Evolutionary conservation across 2,797 vertebrate genomes (phyloP).

Genomic region (Macropus fuliginosus): DNA sequence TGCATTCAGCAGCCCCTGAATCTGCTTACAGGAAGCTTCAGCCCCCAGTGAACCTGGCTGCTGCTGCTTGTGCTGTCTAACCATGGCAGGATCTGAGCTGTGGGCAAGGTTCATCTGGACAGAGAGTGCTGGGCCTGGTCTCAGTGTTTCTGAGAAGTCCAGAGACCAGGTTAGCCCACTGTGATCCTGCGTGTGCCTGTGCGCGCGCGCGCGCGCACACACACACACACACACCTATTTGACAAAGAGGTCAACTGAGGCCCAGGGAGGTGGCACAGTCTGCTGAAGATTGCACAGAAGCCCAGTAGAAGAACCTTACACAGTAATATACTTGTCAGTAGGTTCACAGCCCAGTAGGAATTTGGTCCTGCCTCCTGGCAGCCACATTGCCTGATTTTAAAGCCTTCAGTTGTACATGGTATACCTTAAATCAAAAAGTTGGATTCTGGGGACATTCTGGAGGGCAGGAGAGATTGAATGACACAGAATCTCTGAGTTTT

Average conservation of each 20-base stretch:
- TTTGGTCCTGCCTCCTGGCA: neutral
- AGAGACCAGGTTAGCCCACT: neutral
- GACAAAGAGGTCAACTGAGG: neutral
- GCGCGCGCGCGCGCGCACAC: too few species aligned
- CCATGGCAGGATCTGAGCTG: neutral
- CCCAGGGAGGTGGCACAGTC: neutral
- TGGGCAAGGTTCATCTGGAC: neutral
- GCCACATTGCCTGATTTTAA: constrained; percentile 35
- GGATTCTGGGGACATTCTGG: constrained; percentile 37
- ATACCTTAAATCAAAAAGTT: constrained; percentile 23
- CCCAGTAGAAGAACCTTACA: neutral
- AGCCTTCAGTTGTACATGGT: constrained; percentile 32
- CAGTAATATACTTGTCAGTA: neutral
- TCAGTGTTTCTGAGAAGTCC: neutral
- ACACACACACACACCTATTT: neutral
- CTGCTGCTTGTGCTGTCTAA: neutral
- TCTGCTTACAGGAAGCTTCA: neutral
- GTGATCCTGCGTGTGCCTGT: too few species aligned
- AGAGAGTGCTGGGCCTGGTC: neutral
- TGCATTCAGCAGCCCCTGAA: neutral
- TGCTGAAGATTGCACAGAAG: neutral
- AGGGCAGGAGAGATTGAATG: constrained; percentile 48
- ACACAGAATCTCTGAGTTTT: constrained; percentile 60
- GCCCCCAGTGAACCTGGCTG: neutral
- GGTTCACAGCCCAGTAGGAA: neutral